Percentiles rank a stretch among this genome's conserved stretches.
Evolutionary conservation across 2,113 vertebrate genomes (phyloP).

Genomic region (Anolis carolinensis): DNA sequence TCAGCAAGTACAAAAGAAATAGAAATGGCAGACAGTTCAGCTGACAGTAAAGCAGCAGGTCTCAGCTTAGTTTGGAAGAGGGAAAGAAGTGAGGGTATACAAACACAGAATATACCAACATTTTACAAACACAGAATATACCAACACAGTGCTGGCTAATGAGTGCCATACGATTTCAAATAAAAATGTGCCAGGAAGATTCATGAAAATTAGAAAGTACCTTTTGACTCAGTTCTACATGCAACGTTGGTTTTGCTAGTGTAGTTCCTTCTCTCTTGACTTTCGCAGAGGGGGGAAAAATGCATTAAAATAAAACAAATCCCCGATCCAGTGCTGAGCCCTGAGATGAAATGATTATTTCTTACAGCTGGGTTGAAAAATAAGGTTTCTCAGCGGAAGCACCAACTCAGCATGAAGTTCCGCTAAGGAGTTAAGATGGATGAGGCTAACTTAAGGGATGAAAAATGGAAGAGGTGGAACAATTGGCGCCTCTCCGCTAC

Average conservation of each 20-base stretch:
- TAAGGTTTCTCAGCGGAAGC: neutral
- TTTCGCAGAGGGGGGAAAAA: neutral
- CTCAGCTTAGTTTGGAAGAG: too few relatives aligned
- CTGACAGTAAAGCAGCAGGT: too few relatives aligned
- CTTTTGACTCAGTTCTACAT: neutral
- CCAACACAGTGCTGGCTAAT: too few relatives aligned
- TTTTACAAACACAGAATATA: too few relatives aligned
- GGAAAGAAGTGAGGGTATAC: too few relatives aligned
- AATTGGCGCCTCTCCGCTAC: neutral
- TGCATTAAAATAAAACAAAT: neutral
- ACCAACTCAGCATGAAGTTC: neutral
- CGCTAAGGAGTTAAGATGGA: neutral
- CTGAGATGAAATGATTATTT: constrained; percentile 3
- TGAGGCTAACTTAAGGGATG: accelerated
- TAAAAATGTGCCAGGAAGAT: too few relatives aligned
- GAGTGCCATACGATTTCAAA: neutral
- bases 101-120: too few relatives aligned
- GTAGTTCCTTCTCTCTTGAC: neutral
- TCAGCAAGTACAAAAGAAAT: too few relatives aligned
- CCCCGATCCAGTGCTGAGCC: neutral
- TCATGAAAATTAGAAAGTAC: neutral
- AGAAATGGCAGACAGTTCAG: too few relatives aligned
- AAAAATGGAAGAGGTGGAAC: neutral
- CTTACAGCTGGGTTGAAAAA: neutral
- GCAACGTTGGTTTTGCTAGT: neutral